phyloP scores from a whole-genome alignment of 2,797 vertebrate species.

The Carapus acus region DNA sequence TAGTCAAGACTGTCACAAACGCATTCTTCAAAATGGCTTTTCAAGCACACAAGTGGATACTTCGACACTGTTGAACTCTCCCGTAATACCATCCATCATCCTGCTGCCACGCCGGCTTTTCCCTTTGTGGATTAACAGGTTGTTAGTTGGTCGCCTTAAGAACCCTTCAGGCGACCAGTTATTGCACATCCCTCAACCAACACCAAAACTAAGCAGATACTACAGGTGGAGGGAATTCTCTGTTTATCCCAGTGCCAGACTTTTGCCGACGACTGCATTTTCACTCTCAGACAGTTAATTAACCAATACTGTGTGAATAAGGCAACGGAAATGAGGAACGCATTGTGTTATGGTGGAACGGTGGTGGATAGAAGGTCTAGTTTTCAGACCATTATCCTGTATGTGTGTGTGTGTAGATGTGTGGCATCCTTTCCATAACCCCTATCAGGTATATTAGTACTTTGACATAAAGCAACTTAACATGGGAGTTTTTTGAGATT shows the following conservation, averaged over 20 bases:
- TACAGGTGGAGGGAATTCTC: slow-evolving; percentile 17
- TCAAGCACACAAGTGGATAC: slow-evolving; percentile 53
- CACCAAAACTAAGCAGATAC: slow-evolving; percentile 7
- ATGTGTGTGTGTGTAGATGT: slow-evolving; percentile 21
- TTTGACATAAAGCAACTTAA: too few relatives aligned
- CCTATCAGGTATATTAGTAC: too few relatives aligned
- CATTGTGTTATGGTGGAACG: slow-evolving; percentile 63
- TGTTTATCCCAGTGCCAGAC: slow-evolving; percentile 7
- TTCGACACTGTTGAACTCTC: slow-evolving; percentile 54
- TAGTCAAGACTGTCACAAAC: slow-evolving; percentile 49
- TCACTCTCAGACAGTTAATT: slow-evolving; percentile 37
- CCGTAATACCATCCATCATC: slow-evolving; percentile 55
- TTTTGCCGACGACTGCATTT: slow-evolving; percentile 39
- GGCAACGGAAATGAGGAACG: slow-evolving; percentile 63
- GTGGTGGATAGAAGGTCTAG: slow-evolving; percentile 62
- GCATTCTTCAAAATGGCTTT: slow-evolving; percentile 49
- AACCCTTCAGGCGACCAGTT: slow-evolving; percentile 30
- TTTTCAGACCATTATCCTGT: slow-evolving; percentile 68
- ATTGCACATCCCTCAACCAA: slow-evolving; percentile 21
- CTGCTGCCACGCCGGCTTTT: slow-evolving; percentile 23
- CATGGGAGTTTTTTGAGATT: too few relatives aligned
- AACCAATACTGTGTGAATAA: slow-evolving; percentile 51
- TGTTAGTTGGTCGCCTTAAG: slow-evolving; percentile 36
- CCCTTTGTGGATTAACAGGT: slow-evolving; percentile 41
- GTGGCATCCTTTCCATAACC: slow-evolving; percentile 39